phyloP scores from a whole-genome alignment of 2,888 invertebrate genomes.

The Augiades crinisus region DNA sequence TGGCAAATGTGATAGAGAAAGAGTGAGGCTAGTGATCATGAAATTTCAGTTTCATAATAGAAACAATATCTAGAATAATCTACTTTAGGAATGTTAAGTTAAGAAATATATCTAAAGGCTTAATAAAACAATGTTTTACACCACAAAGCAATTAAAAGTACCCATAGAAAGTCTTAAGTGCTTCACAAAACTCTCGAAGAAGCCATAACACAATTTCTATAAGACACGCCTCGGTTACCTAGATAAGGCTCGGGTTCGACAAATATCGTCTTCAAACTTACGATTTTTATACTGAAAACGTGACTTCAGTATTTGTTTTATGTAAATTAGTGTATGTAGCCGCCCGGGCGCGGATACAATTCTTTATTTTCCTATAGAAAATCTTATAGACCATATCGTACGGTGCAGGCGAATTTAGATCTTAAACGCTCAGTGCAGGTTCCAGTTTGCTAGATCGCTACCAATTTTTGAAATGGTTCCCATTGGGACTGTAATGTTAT shows the following conservation, averaged over 20 bases:
- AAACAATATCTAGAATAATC: too few species aligned
- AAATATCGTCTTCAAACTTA: slow-evolving; percentile 47
- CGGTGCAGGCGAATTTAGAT: slow-evolving; percentile 5
- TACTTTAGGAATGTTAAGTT: too few species aligned
- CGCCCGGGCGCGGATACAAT: slow-evolving; percentile 49
- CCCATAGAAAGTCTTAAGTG: too few species aligned
- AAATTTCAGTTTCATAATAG: too few species aligned
- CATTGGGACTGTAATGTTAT: not conserved
- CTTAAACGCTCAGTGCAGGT: slow-evolving; percentile 3
- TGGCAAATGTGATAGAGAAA: too few species aligned
- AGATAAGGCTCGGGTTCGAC: slow-evolving; percentile 18
- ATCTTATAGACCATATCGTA: slow-evolving; percentile 26
- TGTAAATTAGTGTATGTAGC: slow-evolving; percentile 71
- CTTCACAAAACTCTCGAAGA: not conserved
- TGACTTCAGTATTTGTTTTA: slow-evolving; percentile 81
- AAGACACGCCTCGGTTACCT: slow-evolving; percentile 3
- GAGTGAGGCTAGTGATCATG: too few species aligned
- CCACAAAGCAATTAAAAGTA: too few species aligned
- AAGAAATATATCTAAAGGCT: too few species aligned
- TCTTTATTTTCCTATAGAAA: slow-evolving; percentile 42
- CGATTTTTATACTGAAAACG: slow-evolving; percentile 75
- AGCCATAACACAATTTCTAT: slow-evolving; percentile 7
- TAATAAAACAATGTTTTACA: too few species aligned
- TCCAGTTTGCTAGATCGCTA: slow-evolving; percentile 9
- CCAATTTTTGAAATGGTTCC: slow-evolving; percentile 22